Base-by-base conservation (phyloP, 2,888 invertebrate species). In the Caenorhabditis panamensis region DNA sequence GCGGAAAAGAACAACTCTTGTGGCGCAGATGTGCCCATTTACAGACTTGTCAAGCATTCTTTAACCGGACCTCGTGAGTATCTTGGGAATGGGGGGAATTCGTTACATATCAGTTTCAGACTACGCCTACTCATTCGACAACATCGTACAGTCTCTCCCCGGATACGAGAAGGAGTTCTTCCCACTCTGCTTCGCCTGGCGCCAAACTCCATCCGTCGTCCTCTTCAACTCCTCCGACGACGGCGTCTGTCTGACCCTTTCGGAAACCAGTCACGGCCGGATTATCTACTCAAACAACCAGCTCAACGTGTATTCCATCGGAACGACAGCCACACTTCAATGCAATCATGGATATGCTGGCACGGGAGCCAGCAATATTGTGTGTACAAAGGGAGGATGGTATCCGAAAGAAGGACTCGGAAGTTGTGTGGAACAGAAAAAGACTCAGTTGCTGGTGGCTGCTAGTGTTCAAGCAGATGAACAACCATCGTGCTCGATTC, bases 21-120 rank as follows among this genome's bases (percentile, higher is more conserved):
- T 44, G 85, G 85, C 13, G 85, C 85, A 0, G 78, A 84, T 31
- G 76, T 85, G n/a, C 85, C 85, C 26, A 71, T 85, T 56, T 85
- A 77, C 67, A 58, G 84, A 41, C 54, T 79, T n/a, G 81, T 81
- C 2, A 62, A 77, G 28, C 81, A 81, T 53, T 72, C 81, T 6
- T 16, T 77, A 16, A 58, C 31, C 59, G 81, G 81, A 47, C 81
- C 81, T 2, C 81, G 81, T 81, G 8, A 68, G 80, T 75, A 36
- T 37, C 6, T 28, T 26, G 28, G 5, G n/a, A n/a, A 31, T 51
- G 22, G 16, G 26, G n/a, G 3, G 6, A 6, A 13, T 1, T n/a
- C n/a, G 16, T 16, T 2, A 56, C 11, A 2, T 22, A 36, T 22
- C 37, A 20, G 0, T 63, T 72, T 47, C 72, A 83, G 83, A 78